phyloP scores from a whole-genome alignment of 2,888 invertebrate species.

The Temnothorax ravouxi region DNA sequence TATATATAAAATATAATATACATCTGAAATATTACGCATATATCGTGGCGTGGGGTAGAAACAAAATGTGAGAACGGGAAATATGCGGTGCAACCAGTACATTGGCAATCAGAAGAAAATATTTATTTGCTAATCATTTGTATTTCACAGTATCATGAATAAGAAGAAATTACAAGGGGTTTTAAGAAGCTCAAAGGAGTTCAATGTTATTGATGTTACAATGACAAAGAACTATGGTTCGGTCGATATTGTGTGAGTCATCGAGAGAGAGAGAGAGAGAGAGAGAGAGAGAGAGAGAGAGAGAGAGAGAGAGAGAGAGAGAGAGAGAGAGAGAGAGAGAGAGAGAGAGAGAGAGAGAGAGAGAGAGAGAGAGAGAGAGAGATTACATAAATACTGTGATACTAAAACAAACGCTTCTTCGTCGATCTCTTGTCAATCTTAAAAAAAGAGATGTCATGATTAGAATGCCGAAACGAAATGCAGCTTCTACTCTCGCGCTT shows the following conservation, averaged over 20 bases:
- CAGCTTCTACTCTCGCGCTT: constrained; percentile 2
- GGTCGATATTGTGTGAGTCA: constrained; percentile 29
- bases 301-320: background rate
- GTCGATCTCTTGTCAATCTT: no score
- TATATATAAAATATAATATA: no score
- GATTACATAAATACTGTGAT: constrained; percentile 1
- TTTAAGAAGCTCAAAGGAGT: constrained; percentile 39
- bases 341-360: background rate
- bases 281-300: no score
- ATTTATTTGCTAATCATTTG: constrained; percentile 51
- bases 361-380: background rate
- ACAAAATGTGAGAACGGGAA: background rate
- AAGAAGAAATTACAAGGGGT: constrained; percentile 48
- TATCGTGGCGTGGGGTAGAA: background rate
- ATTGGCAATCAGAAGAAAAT: constrained; percentile 27
- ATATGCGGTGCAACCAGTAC: background rate
- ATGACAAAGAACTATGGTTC: constrained; percentile 35
- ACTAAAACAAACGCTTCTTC: background rate
- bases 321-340: background rate
- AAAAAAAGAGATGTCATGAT: background rate
- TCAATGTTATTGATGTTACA: constrained; percentile 40
- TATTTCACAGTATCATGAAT: constrained; percentile 49
- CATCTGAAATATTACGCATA: background rate
- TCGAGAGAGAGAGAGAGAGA: background rate
- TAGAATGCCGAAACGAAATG: background rate